Conservation (phyloP, 2,797 vertebrate genomes). For the Lepilemur ruficaudatus region DNA sequence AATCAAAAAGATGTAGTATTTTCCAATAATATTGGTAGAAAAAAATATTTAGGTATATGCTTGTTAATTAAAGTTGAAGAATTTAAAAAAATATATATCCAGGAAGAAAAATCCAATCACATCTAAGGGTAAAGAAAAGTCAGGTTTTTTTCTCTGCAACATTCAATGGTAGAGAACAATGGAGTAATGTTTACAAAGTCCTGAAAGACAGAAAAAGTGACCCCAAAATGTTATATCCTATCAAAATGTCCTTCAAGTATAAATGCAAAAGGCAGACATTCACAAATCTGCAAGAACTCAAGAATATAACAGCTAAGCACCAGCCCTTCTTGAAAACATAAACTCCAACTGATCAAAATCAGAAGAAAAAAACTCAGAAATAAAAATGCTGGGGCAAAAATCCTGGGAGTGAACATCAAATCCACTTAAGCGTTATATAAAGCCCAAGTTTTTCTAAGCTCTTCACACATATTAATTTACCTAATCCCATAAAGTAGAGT, state of each 20-base stretch:
- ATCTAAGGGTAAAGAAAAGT: not conserved
- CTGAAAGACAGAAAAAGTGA: not conserved
- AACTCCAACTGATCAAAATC: not conserved
- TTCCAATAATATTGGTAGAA: not conserved
- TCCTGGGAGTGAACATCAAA: not conserved
- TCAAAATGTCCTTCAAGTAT: not conserved
- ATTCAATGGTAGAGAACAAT: not conserved
- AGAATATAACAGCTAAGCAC: not conserved
- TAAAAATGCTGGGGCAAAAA: not conserved
- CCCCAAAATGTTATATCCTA: not conserved
- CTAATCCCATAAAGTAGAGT: not conserved
- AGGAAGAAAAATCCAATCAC: not conserved
- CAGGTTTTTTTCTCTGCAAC: not conserved
- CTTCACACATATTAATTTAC: not conserved
- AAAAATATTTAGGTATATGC: not conserved
- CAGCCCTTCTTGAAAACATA: not conserved
- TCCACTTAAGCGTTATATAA: not conserved
- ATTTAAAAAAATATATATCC: not conserved
- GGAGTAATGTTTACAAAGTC: not conserved
- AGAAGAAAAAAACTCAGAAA: not conserved
- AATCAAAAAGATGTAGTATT: not conserved
- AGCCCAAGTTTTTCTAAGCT: not conserved
- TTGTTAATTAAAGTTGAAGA: not conserved
- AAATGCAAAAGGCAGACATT: not conserved
- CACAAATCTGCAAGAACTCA: not conserved